Evolutionary conservation across 2,888 invertebrate genomes (phyloP).

Genomic region (Lamellibrachia columna): DNA sequence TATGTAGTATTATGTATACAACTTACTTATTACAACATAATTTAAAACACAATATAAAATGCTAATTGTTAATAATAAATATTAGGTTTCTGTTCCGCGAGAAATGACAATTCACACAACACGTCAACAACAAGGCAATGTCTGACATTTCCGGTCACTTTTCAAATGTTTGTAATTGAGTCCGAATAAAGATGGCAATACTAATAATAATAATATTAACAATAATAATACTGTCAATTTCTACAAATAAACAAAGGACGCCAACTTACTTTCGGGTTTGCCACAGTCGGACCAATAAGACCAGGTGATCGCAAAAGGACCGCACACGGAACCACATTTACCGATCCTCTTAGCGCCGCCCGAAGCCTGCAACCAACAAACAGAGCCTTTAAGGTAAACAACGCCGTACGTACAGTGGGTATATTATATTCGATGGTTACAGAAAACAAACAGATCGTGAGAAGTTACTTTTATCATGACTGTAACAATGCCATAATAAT

Average conservation of each 20-base stretch:
- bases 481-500: too few relatives aligned
- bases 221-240: neutral
- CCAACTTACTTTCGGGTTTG: neutral
- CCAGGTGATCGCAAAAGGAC: conserved; percentile 13
- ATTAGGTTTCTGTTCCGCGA: neutral
- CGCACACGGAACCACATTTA: neutral
- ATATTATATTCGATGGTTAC: neutral
- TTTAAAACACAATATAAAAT: neutral
- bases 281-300: conserved; percentile 17
- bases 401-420: neutral
- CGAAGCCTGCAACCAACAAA: neutral
- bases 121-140: neutral
- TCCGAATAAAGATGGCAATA: too few relatives aligned
- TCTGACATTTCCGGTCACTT: neutral
- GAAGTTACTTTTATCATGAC: neutral
- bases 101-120: neutral
- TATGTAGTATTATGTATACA: neutral
- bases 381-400: neutral
- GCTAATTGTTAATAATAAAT: neutral
- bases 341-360: neutral
- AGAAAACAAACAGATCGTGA: neutral
- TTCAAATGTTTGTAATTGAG: neutral
- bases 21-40: neutral
- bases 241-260: neutral
- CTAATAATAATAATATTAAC: too few relatives aligned